phyloP scores from a whole-genome alignment of 2,113 vertebrate genomes.

The Pollachius pollachius region DNA sequence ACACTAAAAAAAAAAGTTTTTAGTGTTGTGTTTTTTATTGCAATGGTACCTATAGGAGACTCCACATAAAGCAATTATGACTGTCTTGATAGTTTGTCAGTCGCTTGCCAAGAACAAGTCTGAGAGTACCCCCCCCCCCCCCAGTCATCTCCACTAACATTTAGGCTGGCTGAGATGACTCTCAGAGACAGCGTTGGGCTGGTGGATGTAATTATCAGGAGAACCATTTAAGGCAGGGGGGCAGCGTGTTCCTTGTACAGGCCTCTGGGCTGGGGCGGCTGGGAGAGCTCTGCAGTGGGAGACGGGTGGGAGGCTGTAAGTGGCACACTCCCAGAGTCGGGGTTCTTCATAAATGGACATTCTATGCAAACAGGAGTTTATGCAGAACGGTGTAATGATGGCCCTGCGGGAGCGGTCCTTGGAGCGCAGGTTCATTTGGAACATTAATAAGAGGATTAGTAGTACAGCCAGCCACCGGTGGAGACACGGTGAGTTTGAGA shows the following conservation, averaged over 20 bases:
- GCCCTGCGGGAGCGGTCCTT: slow-evolving; percentile 76
- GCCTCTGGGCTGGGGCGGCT: not conserved
- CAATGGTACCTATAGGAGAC: slow-evolving; percentile 17
- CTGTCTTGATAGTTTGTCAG: not conserved
- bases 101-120: not conserved
- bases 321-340: slow-evolving; percentile 22
- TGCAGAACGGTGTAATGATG: slow-evolving; percentile 75
- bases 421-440: slow-evolving; percentile 79
- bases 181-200: no score
- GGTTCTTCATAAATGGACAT: slow-evolving; percentile 62
- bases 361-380: slow-evolving; percentile 69
- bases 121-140: not conserved
- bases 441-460: slow-evolving; percentile 83
- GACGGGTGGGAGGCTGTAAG: slow-evolving; percentile 23
- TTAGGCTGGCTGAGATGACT: no score
- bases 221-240: not conserved
- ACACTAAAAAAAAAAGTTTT: slow-evolving; percentile 17
- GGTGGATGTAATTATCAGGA: no score
- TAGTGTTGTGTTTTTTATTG: slow-evolving; percentile 3
- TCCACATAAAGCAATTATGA: slow-evolving; percentile 1
- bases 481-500: slow-evolving; percentile 74
- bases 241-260: no score
- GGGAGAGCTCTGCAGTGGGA: not conserved
- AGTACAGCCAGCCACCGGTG: slow-evolving; percentile 64
- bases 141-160: not conserved